phyloP scores from a whole-genome alignment of 2,797 vertebrate genomes.

The Lagocephalus sceleratus region DNA sequence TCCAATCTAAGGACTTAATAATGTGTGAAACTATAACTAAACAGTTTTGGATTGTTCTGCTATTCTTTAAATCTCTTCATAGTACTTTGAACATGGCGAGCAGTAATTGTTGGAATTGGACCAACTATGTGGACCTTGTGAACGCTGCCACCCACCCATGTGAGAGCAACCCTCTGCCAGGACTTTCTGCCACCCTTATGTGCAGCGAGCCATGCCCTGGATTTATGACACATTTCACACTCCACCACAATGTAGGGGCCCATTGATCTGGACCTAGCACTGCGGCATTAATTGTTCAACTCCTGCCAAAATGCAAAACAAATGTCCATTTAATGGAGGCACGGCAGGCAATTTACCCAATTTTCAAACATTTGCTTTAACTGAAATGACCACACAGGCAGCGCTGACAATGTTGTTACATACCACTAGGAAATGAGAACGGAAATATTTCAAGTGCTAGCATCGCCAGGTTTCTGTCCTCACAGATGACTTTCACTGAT shows the following conservation, averaged over 20 bases:
- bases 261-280: conserved; percentile 68
- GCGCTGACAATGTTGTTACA: neutral
- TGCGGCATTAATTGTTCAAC: conserved; percentile 72
- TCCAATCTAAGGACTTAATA: conserved; percentile 5
- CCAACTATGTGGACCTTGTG: conserved; percentile 35
- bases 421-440: conserved; percentile 68
- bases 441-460: conserved; percentile 63
- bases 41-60: conserved; percentile 6
- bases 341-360: conserved; percentile 39
- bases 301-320: conserved; percentile 68
- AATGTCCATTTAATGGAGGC: conserved; percentile 57
- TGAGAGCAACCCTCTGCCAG: conserved; percentile 53
- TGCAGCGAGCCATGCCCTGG: conserved; percentile 59
- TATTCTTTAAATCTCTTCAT: neutral
- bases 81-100: conserved; percentile 22
- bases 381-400: conserved; percentile 7
- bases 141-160: conserved; percentile 47
- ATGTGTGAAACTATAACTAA: neutral
- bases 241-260: conserved; percentile 56
- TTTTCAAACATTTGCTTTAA: conserved; percentile 16
- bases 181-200: conserved; percentile 60
- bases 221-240: conserved; percentile 79
- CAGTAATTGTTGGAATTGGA: conserved; percentile 30
- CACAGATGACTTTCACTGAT: conserved; percentile 39
- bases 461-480: conserved; percentile 35